Evolutionary conservation across 2,888 invertebrate species (phyloP).

Genomic region (Mesochorus sp.): DNA sequence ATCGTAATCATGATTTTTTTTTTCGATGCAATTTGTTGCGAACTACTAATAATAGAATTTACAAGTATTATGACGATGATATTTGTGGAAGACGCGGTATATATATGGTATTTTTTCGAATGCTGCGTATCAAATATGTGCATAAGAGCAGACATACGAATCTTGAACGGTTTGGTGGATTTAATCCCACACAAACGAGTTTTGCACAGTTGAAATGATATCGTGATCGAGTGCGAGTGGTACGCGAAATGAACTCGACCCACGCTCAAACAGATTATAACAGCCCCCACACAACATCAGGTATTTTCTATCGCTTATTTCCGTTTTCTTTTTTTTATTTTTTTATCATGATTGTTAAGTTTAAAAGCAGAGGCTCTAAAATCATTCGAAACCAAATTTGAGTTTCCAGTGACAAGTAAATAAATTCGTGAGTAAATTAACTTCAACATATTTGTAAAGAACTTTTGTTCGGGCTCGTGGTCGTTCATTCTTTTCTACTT

Average conservation of each 20-base stretch:
- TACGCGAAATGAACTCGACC: conserved; percentile 66
- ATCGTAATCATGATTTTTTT: no score
- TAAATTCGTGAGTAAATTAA: no score
- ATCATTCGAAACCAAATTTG: no score
- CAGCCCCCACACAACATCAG: conserved; percentile 34
- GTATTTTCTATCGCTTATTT: conserved; percentile 12
- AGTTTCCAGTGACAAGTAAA: no score
- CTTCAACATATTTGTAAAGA: no score
- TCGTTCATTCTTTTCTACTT: no score
- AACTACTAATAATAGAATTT: conserved; percentile 1
- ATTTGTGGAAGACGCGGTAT: conserved; percentile 21
- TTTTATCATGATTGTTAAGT: background rate
- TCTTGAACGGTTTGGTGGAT: conserved; percentile 58
- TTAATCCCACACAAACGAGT: conserved; percentile 75
- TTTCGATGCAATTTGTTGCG: background rate
- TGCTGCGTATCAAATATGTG: background rate
- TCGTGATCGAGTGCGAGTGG: conserved; percentile 63
- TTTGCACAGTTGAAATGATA: conserved; percentile 77
- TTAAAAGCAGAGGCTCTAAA: background rate
- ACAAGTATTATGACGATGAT: conserved; percentile 33
- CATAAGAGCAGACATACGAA: background rate
- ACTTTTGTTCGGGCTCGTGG: no score
- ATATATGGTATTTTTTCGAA: conserved; percentile 45
- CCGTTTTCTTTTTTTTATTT: background rate
- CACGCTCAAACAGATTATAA: conserved; percentile 65